Percentiles rank a stretch among this genome's conserved stretches.
phyloP scores from a whole-genome alignment of 2,113 vertebrate genomes.

The Procavia capensis region DNA sequence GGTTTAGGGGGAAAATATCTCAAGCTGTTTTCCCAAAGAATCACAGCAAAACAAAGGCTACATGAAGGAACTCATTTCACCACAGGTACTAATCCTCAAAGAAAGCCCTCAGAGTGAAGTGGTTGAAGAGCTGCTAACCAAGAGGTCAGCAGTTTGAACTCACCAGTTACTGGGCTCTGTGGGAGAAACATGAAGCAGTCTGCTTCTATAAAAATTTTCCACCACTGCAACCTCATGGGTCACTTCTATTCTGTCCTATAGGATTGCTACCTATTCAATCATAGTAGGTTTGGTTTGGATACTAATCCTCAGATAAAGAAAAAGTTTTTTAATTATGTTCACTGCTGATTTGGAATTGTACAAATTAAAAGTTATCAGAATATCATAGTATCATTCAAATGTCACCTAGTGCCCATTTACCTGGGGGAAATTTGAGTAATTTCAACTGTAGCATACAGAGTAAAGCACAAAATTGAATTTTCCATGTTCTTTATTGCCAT shows the following conservation, averaged over 20 bases:
- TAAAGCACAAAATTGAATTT: slow-evolving; percentile 8
- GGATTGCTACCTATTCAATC: too few species aligned
- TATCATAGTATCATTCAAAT: slow-evolving; percentile 40
- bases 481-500: not conserved
- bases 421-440: not conserved
- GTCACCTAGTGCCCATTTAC: slow-evolving; percentile 4
- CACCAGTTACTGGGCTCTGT: too few species aligned
- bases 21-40: not conserved
- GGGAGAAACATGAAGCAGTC: too few species aligned
- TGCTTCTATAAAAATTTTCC: too few species aligned
- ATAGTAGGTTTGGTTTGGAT: too few species aligned
- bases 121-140: too few species aligned
- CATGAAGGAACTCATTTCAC: not conserved
- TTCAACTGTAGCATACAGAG: not conserved
- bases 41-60: not conserved
- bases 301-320: not conserved
- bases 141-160: too few species aligned
- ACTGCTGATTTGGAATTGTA: not conserved
- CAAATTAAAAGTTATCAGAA: slow-evolving; percentile 39
- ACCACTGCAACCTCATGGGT: too few species aligned
- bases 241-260: too few species aligned
- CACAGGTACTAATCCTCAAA: not conserved
- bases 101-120: not conserved
- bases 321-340: slow-evolving; percentile 4
- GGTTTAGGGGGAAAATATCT: not conserved